Evolutionary conservation across 2,113 vertebrate species (phyloP).

Genomic region (Toxostoma redivivum): DNA sequence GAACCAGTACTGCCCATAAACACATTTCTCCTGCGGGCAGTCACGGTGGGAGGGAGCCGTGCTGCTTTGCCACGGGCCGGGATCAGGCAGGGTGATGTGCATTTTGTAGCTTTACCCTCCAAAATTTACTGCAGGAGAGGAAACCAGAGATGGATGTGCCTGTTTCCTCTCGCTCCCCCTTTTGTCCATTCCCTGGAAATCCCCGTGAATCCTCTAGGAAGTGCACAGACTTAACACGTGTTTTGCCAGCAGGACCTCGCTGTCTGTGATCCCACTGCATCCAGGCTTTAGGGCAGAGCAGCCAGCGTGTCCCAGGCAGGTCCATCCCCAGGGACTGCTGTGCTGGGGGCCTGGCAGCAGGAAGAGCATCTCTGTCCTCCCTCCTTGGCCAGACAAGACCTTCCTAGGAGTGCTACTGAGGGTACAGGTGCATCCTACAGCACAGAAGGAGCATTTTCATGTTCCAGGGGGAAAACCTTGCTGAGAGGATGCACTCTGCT

Average conservation of each 20-base stretch:
- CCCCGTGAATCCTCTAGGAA: background rate
- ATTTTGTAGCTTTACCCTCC: background rate
- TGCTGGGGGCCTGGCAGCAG: background rate
- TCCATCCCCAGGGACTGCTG: accelerated
- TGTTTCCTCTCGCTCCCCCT: background rate
- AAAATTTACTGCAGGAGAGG: background rate
- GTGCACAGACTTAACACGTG: accelerated
- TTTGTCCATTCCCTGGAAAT: background rate
- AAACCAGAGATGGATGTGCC: background rate
- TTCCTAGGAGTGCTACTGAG: background rate
- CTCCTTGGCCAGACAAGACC: background rate
- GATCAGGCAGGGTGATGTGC: background rate
- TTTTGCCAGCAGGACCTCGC: accelerated
- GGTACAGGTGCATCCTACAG: background rate
- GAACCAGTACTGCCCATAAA: background rate
- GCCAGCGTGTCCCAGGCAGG: background rate
- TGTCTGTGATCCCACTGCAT: accelerated
- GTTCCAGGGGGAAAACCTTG: background rate
- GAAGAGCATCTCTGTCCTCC: background rate
- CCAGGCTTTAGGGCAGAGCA: background rate
- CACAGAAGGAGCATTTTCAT: background rate
- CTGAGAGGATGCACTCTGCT: background rate
- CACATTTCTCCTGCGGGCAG: background rate
- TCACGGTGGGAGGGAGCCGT: background rate
- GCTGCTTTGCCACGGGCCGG: background rate